Base-by-base conservation (phyloP, 2,113 vertebrate species). In the Peromyscus californicus region DNA sequence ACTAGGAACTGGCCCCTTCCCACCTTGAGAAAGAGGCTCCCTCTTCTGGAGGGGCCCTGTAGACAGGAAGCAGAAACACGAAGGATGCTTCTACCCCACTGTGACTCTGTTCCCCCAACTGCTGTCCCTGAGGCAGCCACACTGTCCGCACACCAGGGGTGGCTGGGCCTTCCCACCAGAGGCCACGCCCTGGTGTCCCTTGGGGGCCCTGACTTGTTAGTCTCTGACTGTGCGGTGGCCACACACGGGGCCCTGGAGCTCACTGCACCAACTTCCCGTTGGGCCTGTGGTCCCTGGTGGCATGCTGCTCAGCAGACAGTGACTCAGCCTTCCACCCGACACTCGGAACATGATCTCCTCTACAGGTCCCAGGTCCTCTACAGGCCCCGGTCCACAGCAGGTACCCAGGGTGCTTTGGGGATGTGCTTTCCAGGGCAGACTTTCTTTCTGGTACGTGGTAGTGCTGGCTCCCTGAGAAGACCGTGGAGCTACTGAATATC, bases 151-250 rank as follows among this genome's bases (percentile, higher is more conserved):
- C 36, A 79, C n/a, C 5, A 48, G 57, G 39, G 72, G 69, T 72
- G 42, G 31, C 51, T 9, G 26, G 85, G 39, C n/a, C 72, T 33
- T 45, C 87, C 88, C 6, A 9, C 31, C 31, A 39, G 84, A 93
- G 54, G 88, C 94, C 96, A 92, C 96, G 36, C 97, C 98, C 96
- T 19, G 0, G 31, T 2, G 15, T 89, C 67, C 72, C 65, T 54
- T 1, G 2, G 63, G 74, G 76, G 61, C 86, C 59, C 72, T 0
- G 22, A 36, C 65, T 69, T 48, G 21, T 94, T 63, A 5, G 65
- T 59, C 93, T 17, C 89, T 61, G 76, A 86, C 67, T 36, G 59
- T 26, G 42, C 19, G 0, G 61, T 16, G 22, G 22, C 42, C 0
- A 2, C 17, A 26, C 61, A 6, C 17, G 2, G 12, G 69, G 74